Conservation (phyloP, 2,888 invertebrate species). For the Folsomia manolachei region DNA sequence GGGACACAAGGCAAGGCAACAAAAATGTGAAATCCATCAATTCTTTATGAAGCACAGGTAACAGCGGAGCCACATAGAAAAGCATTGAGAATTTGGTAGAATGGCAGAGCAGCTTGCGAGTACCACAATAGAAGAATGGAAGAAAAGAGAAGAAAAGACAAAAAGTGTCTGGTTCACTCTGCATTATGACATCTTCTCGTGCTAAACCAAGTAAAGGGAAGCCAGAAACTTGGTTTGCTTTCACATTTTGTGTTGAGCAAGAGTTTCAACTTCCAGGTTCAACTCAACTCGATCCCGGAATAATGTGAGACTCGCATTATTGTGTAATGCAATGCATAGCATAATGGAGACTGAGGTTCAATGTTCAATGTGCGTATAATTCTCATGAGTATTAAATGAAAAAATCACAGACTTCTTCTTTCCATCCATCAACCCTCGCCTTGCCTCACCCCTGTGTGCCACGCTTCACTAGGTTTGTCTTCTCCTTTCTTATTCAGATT, state of each 20-base stretch:
- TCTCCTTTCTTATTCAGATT: not conserved
- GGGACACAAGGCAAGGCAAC: no score
- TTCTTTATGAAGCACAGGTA: not conserved
- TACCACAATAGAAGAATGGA: no score
- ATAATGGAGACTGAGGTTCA: not conserved
- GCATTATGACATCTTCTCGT: not conserved
- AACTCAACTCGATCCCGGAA: not conserved
- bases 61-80: not conserved
- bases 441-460: not conserved
- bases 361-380: slow-evolving; percentile 2
- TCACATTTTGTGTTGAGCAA: no score
- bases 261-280: no score
- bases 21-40: not conserved
- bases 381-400: slow-evolving; percentile 6
- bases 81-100: no score
- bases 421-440: not conserved
- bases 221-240: no score
- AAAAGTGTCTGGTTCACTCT: not conserved
- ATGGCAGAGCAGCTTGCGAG: no score
- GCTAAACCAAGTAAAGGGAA: no score
- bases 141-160: no score
- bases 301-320: not conserved
- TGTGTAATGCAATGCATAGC: not conserved
- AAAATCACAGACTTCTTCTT: not conserved
- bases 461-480: not conserved